phyloP scores from a whole-genome alignment of 2,888 invertebrate genomes.

The Patella pellucida region DNA sequence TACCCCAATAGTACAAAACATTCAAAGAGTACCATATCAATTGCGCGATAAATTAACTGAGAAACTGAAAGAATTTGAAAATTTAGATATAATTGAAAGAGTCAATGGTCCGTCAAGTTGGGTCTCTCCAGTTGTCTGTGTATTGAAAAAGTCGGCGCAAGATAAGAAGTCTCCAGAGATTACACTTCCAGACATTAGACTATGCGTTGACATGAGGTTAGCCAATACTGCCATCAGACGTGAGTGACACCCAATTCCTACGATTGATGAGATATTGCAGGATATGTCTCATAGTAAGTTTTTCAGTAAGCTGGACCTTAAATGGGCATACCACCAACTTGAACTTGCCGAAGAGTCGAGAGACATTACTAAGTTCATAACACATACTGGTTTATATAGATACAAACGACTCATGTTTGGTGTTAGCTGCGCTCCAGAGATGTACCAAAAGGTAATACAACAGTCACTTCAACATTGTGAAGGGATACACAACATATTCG shows the following conservation, averaged over 20 bases:
- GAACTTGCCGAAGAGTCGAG: slow-evolving; percentile 28
- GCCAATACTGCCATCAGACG: slow-evolving; percentile 34
- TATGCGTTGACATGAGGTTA: slow-evolving; percentile 40
- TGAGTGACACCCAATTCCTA: slow-evolving; percentile 34
- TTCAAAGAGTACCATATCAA: too few relatives aligned
- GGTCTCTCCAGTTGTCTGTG: too few relatives aligned
- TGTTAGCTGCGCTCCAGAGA: slow-evolving; percentile 27
- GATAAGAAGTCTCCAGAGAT: slow-evolving; percentile 32
- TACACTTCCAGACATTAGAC: slow-evolving; percentile 32
- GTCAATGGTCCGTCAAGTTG: too few relatives aligned
- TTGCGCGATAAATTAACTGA: too few relatives aligned
- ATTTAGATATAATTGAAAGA: too few relatives aligned
- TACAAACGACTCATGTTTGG: slow-evolving; percentile 25
- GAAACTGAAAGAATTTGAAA: too few relatives aligned
- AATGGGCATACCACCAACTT: slow-evolving; percentile 27
- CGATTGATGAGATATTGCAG: slow-evolving; percentile 33
- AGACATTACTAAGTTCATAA: slow-evolving; percentile 24
- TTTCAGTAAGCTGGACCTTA: slow-evolving; percentile 40
- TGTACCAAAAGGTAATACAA: slow-evolving; percentile 32
- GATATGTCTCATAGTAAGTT: slow-evolving; percentile 33
- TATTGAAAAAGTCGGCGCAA: too few relatives aligned
- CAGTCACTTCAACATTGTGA: slow-evolving; percentile 27
- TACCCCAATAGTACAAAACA: too few relatives aligned
- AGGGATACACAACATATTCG: slow-evolving; percentile 32
- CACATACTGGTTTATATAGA: slow-evolving; percentile 22